Evolutionary conservation across 2,888 invertebrate species (phyloP).

Genomic region (Temnothorax ravouxi): DNA sequence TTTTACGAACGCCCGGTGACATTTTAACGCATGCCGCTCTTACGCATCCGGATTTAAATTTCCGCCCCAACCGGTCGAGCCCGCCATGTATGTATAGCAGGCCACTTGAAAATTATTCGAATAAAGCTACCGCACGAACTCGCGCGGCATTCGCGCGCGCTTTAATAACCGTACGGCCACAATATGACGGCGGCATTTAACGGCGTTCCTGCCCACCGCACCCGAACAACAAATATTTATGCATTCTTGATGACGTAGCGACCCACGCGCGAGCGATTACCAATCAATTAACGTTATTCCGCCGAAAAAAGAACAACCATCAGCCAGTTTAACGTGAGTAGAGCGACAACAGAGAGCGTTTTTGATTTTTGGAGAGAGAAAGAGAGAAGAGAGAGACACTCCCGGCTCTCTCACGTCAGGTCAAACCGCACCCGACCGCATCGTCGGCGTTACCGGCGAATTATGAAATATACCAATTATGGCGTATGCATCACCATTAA

Average conservation of each 20-base stretch:
- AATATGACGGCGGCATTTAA: slow-evolving; percentile 74
- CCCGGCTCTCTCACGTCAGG: slow-evolving; percentile 21
- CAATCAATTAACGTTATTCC: slow-evolving; percentile 79
- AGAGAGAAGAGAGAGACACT: not conserved
- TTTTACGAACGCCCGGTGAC: slow-evolving; percentile 50
- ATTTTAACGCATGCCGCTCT: slow-evolving; percentile 52
- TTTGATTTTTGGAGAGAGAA: slow-evolving; percentile 38
- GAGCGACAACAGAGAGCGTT: not conserved
- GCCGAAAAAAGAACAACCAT: slow-evolving; percentile 55
- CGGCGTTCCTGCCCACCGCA: slow-evolving; percentile 68
- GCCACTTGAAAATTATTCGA: slow-evolving; percentile 81
- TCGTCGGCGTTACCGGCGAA: slow-evolving; percentile 40
- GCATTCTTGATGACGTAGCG: slow-evolving; percentile 77
- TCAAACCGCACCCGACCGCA: slow-evolving; percentile 52
- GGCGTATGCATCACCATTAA: slow-evolving; percentile 44
- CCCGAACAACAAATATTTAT: slow-evolving; percentile 81
- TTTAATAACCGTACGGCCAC: slow-evolving; percentile 75
- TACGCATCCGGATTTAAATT: slow-evolving; percentile 73
- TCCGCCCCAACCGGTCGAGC: slow-evolving; percentile 60
- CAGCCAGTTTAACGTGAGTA: not conserved
- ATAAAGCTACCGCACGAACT: slow-evolving; percentile 73
- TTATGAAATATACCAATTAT: slow-evolving; percentile 57
- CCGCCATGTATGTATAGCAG: slow-evolving; percentile 58
- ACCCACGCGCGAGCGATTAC: slow-evolving; percentile 72
- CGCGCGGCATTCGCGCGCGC: slow-evolving; percentile 66